phyloP scores from a whole-genome alignment of 1,140 invertebrate species.

The Schlechtendalia chinensis region DNA sequence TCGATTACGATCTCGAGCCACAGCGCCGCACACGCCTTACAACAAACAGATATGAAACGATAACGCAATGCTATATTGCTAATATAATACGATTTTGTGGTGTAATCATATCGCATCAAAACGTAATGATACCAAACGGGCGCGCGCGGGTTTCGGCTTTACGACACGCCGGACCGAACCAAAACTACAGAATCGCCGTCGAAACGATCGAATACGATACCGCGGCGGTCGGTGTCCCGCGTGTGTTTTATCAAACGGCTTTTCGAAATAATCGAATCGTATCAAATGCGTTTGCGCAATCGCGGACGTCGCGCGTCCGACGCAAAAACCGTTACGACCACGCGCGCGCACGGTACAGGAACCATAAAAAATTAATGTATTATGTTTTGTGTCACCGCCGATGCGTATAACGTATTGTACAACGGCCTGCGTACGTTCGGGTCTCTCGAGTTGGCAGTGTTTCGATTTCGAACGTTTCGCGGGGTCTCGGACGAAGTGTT shows the following conservation, averaged over 20 bases:
- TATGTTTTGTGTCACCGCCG: neutral
- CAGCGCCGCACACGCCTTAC: too few relatives aligned
- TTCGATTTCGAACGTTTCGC: too few relatives aligned
- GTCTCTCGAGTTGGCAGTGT: too few relatives aligned
- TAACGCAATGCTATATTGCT: too few relatives aligned
- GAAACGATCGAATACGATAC: slow-evolving; percentile 6
- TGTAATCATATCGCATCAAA: neutral
- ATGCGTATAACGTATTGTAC: too few relatives aligned
- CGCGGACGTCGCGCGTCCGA: neutral
- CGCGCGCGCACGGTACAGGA: neutral
- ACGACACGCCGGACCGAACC: neutral
- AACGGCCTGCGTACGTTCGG: too few relatives aligned
- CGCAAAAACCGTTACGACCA: neutral
- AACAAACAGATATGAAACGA: too few relatives aligned
- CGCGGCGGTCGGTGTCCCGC: neutral
- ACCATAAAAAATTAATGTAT: too few relatives aligned
- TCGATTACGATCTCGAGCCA: too few relatives aligned
- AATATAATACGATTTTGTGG: neutral
- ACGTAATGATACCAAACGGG: too few relatives aligned
- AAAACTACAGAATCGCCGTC: neutral
- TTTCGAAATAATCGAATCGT: slow-evolving; percentile 45
- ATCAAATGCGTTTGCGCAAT: slow-evolving; percentile 24
- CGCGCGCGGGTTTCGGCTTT: neutral
- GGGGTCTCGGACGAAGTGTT: too few relatives aligned
- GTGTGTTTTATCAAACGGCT: slow-evolving; percentile 37